Conservation (phyloP, 2,888 invertebrate genomes). For the Tiliacea aurago region DNA sequence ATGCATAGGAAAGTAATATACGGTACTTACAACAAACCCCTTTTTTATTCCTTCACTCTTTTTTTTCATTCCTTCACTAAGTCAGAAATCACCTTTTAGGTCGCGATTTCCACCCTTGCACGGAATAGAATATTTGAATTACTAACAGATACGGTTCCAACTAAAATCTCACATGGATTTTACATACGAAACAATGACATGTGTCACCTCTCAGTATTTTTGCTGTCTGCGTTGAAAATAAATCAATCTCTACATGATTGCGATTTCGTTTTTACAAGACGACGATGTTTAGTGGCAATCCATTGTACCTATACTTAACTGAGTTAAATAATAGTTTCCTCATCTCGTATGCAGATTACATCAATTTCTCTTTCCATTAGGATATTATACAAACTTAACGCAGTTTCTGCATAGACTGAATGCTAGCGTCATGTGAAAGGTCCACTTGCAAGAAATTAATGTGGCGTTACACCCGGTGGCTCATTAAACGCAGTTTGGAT, state of each 20-base stretch:
- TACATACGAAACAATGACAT: no score
- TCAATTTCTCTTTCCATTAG: conserved; percentile 58
- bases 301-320: neutral
- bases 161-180: no score
- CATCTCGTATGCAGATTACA: conserved; percentile 47
- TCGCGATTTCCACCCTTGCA: no score
- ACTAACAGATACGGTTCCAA: no score
- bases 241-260: conserved; percentile 12
- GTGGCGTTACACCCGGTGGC: conserved; percentile 49
- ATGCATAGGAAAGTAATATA: no score
- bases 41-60: no score
- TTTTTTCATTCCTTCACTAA: no score
- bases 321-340: conserved; percentile 43
- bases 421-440: conserved; percentile 58
- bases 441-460: conserved; percentile 63
- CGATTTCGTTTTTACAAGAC: neutral
- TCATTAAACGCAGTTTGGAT: conserved; percentile 41
- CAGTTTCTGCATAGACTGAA: conserved; percentile 44
- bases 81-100: no score
- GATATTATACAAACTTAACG: conserved; percentile 42
- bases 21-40: no score
- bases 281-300: conserved; percentile 21
- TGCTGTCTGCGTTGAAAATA: neutral
- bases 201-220: neutral
- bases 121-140: no score